These are phyloP conservation scores for Parotocinclus haroldoi DNA, from an alignment of 2,797 vertebrate species.

Conservation along the genomic window DNA sequence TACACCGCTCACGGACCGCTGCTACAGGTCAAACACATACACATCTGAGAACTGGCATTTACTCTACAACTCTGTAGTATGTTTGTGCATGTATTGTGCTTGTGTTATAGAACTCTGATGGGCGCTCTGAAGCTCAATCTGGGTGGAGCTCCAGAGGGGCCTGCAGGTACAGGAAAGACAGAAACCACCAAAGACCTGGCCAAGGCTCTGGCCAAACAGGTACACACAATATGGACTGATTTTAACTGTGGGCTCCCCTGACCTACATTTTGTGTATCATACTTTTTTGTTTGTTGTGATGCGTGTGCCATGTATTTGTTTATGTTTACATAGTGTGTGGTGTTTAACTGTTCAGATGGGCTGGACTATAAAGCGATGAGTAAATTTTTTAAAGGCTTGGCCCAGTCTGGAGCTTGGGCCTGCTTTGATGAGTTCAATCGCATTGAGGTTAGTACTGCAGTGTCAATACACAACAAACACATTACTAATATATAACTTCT, in stretches of 20 bases:
- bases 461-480: no score
- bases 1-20: conserved; percentile 89
- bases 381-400: conserved; percentile 94
- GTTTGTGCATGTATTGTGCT: not conserved
- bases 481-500: no score
- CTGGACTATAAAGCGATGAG: conserved; percentile 96
- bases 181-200: conserved; percentile 96
- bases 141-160: conserved; percentile 93
- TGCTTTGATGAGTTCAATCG: conserved; percentile 96
- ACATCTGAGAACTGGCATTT: not conserved
- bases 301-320: conserved; percentile 18
- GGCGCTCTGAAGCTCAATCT: conserved; percentile 90
- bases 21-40: conserved; percentile 78
- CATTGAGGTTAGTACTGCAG: conserved; percentile 79
- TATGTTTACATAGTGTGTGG: conserved; percentile 79
- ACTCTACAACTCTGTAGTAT: not conserved
- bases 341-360: conserved; percentile 94
- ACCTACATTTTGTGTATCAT: no score
- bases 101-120: conserved; percentile 82
- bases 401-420: conserved; percentile 90
- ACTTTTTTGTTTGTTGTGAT: not conserved
- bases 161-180: conserved; percentile 94
- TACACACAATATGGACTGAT: conserved; percentile 45
- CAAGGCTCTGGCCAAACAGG: conserved; percentile 96
- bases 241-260: no score